Conservation (phyloP, 2,888 invertebrate species). For the Drosophila neoperkinsi region DNA sequence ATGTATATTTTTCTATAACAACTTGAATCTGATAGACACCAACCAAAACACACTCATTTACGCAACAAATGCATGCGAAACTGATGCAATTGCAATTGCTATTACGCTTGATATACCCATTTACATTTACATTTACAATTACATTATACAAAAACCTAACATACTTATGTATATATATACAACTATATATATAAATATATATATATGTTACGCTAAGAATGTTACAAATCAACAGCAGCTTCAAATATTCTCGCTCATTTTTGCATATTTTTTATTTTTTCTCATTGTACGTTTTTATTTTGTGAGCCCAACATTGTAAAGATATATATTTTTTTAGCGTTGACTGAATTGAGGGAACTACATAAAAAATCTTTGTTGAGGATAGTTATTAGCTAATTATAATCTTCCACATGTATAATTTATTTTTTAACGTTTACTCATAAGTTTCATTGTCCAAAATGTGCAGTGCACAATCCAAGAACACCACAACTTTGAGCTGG, state of each 20-base stretch:
- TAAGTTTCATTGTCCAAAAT: slow-evolving; percentile 24
- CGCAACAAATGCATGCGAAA: slow-evolving; percentile 61
- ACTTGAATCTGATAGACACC: slow-evolving; percentile 73
- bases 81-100: slow-evolving; percentile 79
- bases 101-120: slow-evolving; percentile 74
- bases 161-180: slow-evolving; percentile 20
- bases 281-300: slow-evolving; percentile 3
- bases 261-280: slow-evolving; percentile 1
- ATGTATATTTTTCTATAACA: slow-evolving; percentile 74
- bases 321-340: slow-evolving; percentile 31
- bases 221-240: slow-evolving; percentile 39
- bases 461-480: slow-evolving; percentile 57
- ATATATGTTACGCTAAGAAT: slow-evolving; percentile 16
- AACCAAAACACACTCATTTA: slow-evolving; percentile 68
- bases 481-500: not conserved
- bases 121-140: slow-evolving; percentile 7
- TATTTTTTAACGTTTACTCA: slow-evolving; percentile 40
- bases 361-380: slow-evolving; percentile 41
- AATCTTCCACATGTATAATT: slow-evolving; percentile 43
- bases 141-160: slow-evolving; percentile 28
- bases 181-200: slow-evolving; percentile 20
- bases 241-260: slow-evolving; percentile 11
- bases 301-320: slow-evolving; percentile 20
- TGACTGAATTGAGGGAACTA: slow-evolving; percentile 62
- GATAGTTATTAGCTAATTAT: slow-evolving; percentile 57